Conservation (phyloP, 1,140 invertebrate genomes). For the Mya arenaria region DNA sequence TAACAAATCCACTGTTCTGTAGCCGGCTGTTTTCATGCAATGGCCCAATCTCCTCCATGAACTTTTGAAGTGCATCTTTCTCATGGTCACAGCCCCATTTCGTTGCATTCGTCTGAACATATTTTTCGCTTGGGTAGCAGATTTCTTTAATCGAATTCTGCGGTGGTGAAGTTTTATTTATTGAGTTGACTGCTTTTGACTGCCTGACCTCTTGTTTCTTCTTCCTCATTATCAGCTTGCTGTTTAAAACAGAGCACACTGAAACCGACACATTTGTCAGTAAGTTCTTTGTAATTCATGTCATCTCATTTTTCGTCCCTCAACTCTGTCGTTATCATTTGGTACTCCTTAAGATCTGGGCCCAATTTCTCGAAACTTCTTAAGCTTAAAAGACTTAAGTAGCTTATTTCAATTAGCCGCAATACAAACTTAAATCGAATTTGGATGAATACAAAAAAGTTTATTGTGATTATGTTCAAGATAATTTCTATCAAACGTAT, state of each 20-base stretch:
- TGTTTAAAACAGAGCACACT: not conserved
- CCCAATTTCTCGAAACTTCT: no score
- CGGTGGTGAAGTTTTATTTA: not conserved
- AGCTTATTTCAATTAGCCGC: no score
- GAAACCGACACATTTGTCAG: not conserved
- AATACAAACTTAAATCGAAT: no score
- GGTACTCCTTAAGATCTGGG: no score
- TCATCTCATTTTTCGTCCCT: not conserved
- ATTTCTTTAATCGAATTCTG: not conserved
- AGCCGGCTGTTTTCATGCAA: not conserved
- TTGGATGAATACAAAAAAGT: no score
- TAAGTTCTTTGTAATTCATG: conserved; percentile 12
- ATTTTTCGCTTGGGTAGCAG: not conserved
- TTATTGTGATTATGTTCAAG: no score
- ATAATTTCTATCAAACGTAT: no score
- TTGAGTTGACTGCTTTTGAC: not conserved
- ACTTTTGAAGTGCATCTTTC: not conserved
- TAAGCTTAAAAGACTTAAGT: no score
- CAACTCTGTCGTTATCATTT: no score
- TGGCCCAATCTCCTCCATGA: not conserved
- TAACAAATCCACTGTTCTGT: not conserved
- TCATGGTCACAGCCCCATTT: conserved; percentile 25
- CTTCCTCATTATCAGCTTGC: conserved; percentile 31
- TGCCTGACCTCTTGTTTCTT: conserved; percentile 31
- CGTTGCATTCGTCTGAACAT: not conserved